A percentile compares a stretch with the other conserved stretches of the same genome.
Conservation (phyloP, 53 echinoderm and acorn worm genomes). For the Actinopyga echinites region DNA sequence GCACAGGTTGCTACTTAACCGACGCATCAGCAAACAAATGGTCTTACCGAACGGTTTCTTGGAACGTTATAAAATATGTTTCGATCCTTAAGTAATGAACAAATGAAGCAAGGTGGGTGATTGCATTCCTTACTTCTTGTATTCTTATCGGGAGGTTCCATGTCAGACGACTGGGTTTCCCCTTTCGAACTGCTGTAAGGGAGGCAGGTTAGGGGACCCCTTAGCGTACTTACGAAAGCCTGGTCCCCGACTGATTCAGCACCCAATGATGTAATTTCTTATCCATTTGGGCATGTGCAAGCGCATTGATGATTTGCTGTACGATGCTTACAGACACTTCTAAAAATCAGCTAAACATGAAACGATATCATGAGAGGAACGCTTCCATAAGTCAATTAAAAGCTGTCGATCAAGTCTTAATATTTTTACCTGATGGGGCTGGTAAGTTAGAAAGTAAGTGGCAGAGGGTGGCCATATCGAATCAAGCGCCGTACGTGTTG, state of each 20-base stretch:
- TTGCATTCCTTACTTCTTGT: constrained; percentile 4
- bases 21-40: constrained; percentile 30
- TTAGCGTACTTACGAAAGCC: not conserved
- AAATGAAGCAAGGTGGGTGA: constrained; percentile 11
- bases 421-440: constrained; percentile 25
- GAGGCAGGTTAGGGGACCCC: not conserved
- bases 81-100: not conserved
- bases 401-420: not conserved
- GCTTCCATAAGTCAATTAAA: not conserved
- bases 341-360: not conserved
- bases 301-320: not conserved
- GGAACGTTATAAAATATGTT: constrained; percentile 30
- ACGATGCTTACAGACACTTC: not conserved
- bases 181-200: not conserved
- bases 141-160: not conserved
- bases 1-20: not conserved
- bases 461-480: not conserved
- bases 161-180: not conserved
- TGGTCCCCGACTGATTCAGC: not conserved
- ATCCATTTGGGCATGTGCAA: not conserved
- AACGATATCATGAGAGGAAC: not conserved
- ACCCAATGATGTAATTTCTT: not conserved
- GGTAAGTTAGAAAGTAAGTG: constrained; percentile 19
- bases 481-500: not conserved
- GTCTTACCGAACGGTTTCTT: constrained; percentile 26